Percentiles rank a stretch among this genome's conserved stretches.
phyloP scores from a whole-genome alignment of 2,113 vertebrate genomes.

The Hemiprocne comata region DNA sequence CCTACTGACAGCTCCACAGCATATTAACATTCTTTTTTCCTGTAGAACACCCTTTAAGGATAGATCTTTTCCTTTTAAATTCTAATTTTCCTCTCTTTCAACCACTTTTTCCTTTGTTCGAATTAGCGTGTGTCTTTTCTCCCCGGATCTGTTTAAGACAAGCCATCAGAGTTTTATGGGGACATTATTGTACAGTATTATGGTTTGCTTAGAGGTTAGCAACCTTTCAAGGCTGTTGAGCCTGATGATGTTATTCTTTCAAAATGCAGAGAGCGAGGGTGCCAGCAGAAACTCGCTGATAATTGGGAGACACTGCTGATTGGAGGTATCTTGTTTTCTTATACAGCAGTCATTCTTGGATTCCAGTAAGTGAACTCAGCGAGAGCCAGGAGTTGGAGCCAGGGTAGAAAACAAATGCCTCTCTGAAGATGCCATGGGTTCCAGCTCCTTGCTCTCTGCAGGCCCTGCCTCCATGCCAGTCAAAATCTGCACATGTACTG shows the following conservation, averaged over 20 bases:
- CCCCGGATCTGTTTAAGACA: neutral
- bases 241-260: neutral
- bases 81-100: neutral
- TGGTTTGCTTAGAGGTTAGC: neutral
- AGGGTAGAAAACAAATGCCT: conserved; percentile 8
- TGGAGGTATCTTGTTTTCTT: neutral
- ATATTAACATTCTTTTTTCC: neutral
- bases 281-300: neutral
- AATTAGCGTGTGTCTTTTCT: neutral
- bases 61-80: neutral
- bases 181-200: neutral
- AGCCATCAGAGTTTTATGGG: neutral
- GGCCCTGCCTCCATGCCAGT: neutral
- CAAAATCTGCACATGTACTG: conserved; percentile 27
- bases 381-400: neutral
- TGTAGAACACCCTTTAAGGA: neutral
- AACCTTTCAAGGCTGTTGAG: neutral
- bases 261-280: neutral
- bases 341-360: neutral
- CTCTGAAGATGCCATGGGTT: neutral
- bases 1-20: neutral
- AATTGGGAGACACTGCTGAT: neutral
- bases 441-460: neutral
- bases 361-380: neutral
- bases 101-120: conserved; percentile 3